phyloP scores from a whole-genome alignment of 2,113 vertebrate genomes.

The Neogobius melanostomus region DNA sequence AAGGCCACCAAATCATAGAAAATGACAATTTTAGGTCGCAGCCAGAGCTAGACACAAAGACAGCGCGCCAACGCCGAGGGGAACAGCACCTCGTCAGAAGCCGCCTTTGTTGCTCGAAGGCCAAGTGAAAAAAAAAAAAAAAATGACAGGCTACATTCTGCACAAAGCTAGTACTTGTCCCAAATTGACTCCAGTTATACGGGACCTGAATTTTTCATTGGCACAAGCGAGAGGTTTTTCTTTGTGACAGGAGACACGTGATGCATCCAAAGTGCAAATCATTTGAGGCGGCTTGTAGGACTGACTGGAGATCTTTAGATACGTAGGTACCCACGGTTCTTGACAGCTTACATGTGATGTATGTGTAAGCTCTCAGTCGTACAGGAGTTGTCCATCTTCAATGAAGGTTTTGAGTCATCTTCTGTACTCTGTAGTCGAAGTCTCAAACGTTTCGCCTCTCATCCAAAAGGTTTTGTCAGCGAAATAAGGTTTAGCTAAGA shows the following conservation, averaged over 20 bases:
- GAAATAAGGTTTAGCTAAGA: too few species aligned
- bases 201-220: too few species aligned
- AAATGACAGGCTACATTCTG: neutral
- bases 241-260: neutral
- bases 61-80: neutral
- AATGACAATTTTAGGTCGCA: constrained; percentile 4
- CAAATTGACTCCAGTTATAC: neutral
- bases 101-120: neutral
- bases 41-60: neutral
- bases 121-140: neutral
- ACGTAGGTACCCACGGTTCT: too few species aligned
- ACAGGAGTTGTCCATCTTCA: too few species aligned
- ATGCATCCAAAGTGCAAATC: neutral
- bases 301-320: too few species aligned
- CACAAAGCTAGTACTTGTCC: neutral
- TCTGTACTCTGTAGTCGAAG: too few species aligned
- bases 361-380: too few species aligned
- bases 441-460: too few species aligned
- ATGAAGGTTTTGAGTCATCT: too few species aligned
- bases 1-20: neutral
- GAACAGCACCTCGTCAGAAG: neutral
- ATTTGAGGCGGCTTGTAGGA: too few species aligned
- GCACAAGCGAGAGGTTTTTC: neutral
- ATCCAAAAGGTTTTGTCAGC: too few species aligned
- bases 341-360: too few species aligned